Evolutionary conservation across 2,113 vertebrate species (phyloP).

Genomic region (Daphoenositta chrysoptera): DNA sequence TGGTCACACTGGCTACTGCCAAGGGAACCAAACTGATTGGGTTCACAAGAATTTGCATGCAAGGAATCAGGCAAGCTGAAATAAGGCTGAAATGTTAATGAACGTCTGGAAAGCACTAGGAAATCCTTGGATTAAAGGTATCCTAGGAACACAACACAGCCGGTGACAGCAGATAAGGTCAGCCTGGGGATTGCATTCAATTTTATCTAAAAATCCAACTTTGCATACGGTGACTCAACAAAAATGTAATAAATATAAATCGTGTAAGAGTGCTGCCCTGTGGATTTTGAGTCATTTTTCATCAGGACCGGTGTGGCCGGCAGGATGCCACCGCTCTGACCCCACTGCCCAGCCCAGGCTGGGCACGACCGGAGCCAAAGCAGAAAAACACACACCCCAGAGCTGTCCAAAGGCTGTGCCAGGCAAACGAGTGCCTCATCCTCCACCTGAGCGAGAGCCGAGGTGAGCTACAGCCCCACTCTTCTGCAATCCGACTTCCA

Average conservation of each 20-base stretch:
- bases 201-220: neutral
- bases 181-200: neutral
- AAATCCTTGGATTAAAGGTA: neutral
- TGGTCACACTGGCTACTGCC: neutral
- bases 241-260: neutral
- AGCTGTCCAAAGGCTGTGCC: neutral
- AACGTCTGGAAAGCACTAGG: neutral
- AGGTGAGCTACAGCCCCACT: neutral
- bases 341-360: neutral
- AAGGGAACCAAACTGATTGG: neutral
- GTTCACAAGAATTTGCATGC: neutral
- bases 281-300: neutral
- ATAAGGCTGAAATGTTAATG: neutral
- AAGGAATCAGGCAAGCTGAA: neutral
- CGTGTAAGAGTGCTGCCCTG: neutral
- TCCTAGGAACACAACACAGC: neutral
- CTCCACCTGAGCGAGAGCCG: accelerated
- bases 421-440: accelerated
- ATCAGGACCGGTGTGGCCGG: neutral
- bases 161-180: neutral
- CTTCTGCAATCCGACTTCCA: accelerated
- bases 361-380: accelerated
- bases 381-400: neutral
- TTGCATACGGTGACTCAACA: neutral
- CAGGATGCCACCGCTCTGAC: neutral